phyloP scores from a whole-genome alignment of 1,140 invertebrate species.

The Pseudomyrmex flavicornis region DNA sequence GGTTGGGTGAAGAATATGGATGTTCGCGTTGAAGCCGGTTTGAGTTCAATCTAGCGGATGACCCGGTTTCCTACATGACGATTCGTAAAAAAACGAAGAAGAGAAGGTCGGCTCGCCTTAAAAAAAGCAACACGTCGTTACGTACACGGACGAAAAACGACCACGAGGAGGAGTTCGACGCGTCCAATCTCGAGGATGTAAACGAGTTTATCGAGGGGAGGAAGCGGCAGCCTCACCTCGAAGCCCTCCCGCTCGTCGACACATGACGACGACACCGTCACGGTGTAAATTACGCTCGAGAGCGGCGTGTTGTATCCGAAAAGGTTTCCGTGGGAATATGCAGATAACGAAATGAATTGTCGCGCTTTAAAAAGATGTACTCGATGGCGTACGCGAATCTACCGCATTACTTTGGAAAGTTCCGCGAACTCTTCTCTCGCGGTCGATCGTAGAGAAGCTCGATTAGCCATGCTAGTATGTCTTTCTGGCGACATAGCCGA shows the following conservation, averaged over 20 bases:
- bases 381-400: not conserved
- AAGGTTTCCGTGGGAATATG: constrained; percentile 34
- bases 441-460: constrained; percentile 56
- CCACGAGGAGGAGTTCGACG: constrained; percentile 63
- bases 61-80: constrained; percentile 48
- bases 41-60: constrained; percentile 40
- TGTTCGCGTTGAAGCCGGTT: constrained; percentile 16
- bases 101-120: constrained; percentile 20
- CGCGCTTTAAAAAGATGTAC: not conserved
- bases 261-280: constrained; percentile 1
- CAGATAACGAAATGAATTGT: constrained; percentile 61
- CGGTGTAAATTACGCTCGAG: constrained; percentile 66
- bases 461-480: constrained; percentile 78
- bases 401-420: constrained; percentile 34
- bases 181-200: constrained; percentile 40
- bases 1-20: constrained; percentile 30
- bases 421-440: constrained; percentile 48
- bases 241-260: constrained; percentile 12
- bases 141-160: constrained; percentile 32
- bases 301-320: constrained; percentile 29
- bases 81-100: constrained; percentile 20
- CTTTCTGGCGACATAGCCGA: constrained; percentile 64
- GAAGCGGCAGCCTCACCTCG: no score
- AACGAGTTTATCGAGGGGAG: constrained; percentile 39
- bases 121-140: constrained; percentile 17